Conservation (phyloP, 1,140 invertebrate genomes). For the Drosophila hydei region DNA sequence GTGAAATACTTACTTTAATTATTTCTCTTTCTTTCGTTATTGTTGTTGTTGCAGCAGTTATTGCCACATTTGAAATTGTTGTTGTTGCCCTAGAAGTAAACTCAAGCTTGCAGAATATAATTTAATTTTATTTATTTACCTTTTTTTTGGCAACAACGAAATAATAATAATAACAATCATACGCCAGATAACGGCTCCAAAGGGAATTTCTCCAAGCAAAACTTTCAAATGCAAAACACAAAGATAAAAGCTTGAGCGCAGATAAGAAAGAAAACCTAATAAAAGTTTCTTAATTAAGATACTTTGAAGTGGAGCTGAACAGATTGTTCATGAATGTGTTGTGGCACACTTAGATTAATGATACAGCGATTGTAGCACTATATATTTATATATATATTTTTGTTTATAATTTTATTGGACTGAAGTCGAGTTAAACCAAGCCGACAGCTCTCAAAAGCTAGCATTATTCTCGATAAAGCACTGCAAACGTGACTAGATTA, state of each 20-base stretch:
- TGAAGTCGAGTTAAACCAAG: too few relatives aligned
- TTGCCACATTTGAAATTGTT: slow-evolving; percentile 19
- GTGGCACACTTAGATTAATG: slow-evolving; percentile 3
- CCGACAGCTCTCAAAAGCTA: too few relatives aligned
- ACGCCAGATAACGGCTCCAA: slow-evolving; percentile 2
- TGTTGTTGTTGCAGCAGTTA: slow-evolving; percentile 9
- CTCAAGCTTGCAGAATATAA: slow-evolving; percentile 15
- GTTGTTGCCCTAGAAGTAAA: slow-evolving; percentile 8
- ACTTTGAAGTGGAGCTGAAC: slow-evolving; percentile 5
- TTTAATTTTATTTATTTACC: not conserved
- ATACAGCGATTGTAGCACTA: not conserved
- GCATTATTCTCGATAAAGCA: too few relatives aligned
- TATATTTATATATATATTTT: too few relatives aligned
- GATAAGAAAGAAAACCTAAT: slow-evolving; percentile 3
- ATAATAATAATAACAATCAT: not conserved
- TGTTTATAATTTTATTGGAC: too few relatives aligned
- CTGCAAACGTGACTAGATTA: too few relatives aligned
- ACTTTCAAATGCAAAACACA: slow-evolving; percentile 9
- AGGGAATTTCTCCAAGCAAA: slow-evolving; percentile 1
- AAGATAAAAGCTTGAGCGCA: not conserved
- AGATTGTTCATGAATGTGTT: not conserved
- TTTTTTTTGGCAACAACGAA: not conserved
- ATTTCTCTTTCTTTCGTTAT: slow-evolving; percentile 32
- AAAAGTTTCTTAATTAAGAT: slow-evolving; percentile 5
- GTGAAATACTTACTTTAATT: slow-evolving; percentile 30